Evolutionary conservation across 2,797 vertebrate genomes (phyloP).

Genomic region (Antrozous pallidus): DNA sequence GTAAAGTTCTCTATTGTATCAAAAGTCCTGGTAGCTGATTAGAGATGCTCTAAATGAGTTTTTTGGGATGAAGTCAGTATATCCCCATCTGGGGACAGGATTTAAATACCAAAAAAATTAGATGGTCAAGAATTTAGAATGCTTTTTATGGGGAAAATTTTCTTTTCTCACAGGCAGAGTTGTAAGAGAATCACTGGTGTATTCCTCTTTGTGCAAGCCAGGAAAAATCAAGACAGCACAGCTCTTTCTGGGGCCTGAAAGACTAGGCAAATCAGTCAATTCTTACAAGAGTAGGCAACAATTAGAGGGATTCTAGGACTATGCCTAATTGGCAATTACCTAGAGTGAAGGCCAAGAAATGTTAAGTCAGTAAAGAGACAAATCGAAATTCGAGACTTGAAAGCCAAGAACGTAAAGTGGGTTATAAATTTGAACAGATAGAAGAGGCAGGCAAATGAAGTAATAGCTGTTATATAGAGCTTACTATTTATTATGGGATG

Average conservation of each 20-base stretch:
- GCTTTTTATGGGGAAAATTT: slow-evolving; percentile 8
- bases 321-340: neutral
- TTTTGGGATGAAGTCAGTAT: neutral
- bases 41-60: slow-evolving; percentile 8
- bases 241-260: neutral
- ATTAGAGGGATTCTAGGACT: neutral
- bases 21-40: slow-evolving; percentile 35
- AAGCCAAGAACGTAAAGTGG: slow-evolving; percentile 20
- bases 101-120: neutral
- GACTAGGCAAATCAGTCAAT: neutral
- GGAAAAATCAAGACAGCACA: neutral
- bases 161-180: neutral
- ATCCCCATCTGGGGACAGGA: neutral
- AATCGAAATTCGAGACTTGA: neutral
- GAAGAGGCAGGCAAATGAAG: neutral
- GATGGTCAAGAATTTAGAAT: slow-evolving; percentile 7
- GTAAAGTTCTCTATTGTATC: slow-evolving; percentile 21
- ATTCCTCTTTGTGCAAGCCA: neutral
- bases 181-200: neutral
- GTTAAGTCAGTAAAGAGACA: neutral
- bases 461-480: neutral
- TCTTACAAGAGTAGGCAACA: neutral
- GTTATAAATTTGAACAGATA: neutral
- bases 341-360: slow-evolving; percentile 25
- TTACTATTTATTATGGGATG: neutral